A percentile compares a stretch with the other conserved stretches of the same genome.
Evolutionary conservation across 1,140 invertebrate species (phyloP).

Genomic region (Atta cephalotes): DNA sequence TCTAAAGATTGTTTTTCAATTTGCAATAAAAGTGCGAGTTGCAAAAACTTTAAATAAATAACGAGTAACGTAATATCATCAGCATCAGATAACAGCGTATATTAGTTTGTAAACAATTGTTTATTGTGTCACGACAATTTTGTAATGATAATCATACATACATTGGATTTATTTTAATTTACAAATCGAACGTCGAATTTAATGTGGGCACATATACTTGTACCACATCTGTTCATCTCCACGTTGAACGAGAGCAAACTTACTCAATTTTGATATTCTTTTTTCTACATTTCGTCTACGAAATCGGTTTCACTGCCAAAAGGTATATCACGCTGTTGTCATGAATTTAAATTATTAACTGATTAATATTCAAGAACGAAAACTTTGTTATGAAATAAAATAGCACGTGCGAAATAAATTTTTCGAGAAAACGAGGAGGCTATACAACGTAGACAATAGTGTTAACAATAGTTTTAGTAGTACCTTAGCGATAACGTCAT

Average conservation of each 20-base stretch:
- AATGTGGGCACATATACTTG: constrained; percentile 7
- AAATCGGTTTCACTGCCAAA: constrained; percentile 35
- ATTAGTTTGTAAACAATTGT: constrained; percentile 13
- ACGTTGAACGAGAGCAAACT: neutral
- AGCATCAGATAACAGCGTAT: neutral
- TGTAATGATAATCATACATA: constrained; percentile 4
- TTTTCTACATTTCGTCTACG: constrained; percentile 58
- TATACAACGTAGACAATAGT: constrained; percentile 75
- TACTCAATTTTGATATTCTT: neutral
- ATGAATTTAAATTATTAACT: neutral
- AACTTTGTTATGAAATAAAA: constrained; percentile 39
- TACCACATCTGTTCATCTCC: neutral
- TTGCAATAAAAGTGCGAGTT: constrained; percentile 9
- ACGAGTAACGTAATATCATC: neutral
- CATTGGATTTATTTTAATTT: neutral
- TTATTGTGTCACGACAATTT: neutral
- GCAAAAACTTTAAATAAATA: constrained; percentile 7
- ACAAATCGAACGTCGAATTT: constrained; percentile 56
- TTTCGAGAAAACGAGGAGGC: constrained; percentile 63
- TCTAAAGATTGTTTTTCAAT: neutral
- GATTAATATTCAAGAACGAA: neutral
- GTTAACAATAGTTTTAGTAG: constrained; percentile 67
- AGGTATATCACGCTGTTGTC: neutral
- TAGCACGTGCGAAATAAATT: neutral
- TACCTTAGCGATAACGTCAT: constrained; percentile 31